Evolutionary conservation across 2,888 invertebrate genomes (phyloP), one percentile per base, ranked within the genome.

Genomic region (Drosophila hawaiiensis): DNA sequence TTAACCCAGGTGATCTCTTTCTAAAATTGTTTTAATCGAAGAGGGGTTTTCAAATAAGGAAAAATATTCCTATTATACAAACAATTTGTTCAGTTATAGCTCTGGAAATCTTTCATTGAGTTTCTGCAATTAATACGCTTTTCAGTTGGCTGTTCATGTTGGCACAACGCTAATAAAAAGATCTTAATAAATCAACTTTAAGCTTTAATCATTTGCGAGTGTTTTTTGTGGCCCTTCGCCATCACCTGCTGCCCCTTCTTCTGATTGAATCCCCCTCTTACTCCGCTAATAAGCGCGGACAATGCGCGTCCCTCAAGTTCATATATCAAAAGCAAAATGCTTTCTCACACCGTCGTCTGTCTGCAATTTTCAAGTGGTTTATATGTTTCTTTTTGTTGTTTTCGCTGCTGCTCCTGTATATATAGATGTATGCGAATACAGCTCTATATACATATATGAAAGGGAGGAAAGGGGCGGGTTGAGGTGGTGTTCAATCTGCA

Each of bases 361-460:
- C 90, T 90, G 87, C 90, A 83, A 73, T 73, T 82, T 87, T 84
- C 78, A 74, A 87, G 76, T 76, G 81, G 76, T 70, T 82, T 83
- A 69, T 74, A 65, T 54, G 43, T 62, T 65, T 72, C 56, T 56
- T 56, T 56, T 56, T 56, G 22, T 47, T 47, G 47, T 25, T 25
- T 47, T 47, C 4, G 9, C 65, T 69, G 50, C 68, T 68, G 49
- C 50, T 65, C 22, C 49, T 35, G 12, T 60, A n/a, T 31, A 43
- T 35, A 35, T 49, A 58, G 47, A 54, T 58, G 41, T 60, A 16
- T 43, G 22, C 37, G 19, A 39, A 4, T 47, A 53, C 37, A 55
- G 33, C 60, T 62, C 29, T 47, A 52, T 55, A 54, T 43, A 59
- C 49, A 59, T 25, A 29, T 56, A 14, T 33, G 37, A 16, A 41